A percentile compares a stretch with the other conserved stretches of the same genome.
Conservation (phyloP, 2,113 vertebrate genomes). For the Paratilapia polleni region DNA sequence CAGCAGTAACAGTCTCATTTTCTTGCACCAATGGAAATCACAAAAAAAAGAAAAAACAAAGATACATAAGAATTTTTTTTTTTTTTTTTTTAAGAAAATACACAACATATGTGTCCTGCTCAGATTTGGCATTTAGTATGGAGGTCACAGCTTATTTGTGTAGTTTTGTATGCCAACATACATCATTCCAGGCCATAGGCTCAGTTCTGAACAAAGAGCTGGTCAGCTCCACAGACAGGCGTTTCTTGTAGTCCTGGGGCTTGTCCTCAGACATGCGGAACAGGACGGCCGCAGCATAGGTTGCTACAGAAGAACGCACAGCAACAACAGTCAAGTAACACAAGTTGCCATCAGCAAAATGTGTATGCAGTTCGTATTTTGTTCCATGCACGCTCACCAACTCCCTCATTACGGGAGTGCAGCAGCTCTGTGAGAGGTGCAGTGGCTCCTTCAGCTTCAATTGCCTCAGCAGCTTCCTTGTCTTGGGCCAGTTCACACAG, state of each 20-base stretch:
- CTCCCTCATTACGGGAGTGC: conserved; percentile 97
- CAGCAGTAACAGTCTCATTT: background rate
- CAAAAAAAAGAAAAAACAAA: too few species aligned
- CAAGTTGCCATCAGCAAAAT: background rate
- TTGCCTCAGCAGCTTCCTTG: conserved; percentile 97
- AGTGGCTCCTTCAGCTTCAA: conserved; percentile 97
- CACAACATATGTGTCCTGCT: background rate
- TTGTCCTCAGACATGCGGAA: conserved; percentile 99
- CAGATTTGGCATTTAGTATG: too few species aligned
- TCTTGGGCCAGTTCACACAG: conserved; percentile 98
- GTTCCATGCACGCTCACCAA: conserved; percentile 81
- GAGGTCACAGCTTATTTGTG: too few species aligned
- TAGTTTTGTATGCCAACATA: conserved; percentile 52
- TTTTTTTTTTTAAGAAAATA: too few species aligned
- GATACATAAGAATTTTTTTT: too few species aligned
- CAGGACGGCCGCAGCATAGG: conserved; percentile 95
- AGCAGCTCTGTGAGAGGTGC: conserved; percentile 96
- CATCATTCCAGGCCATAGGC: conserved; percentile 99
- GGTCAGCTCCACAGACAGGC: conserved; percentile 95
- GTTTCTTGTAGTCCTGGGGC: conserved; percentile 98
- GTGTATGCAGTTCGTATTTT: background rate
- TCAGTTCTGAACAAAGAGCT: conserved; percentile 98
- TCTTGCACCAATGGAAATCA: background rate
- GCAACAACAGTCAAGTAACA: background rate
- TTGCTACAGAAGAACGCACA: conserved; percentile 80